Evolutionary conservation across 1,140 invertebrate genomes (phyloP), one percentile per base, ranked within the genome.

Genomic region (Anadara kagoshimensis): DNA sequence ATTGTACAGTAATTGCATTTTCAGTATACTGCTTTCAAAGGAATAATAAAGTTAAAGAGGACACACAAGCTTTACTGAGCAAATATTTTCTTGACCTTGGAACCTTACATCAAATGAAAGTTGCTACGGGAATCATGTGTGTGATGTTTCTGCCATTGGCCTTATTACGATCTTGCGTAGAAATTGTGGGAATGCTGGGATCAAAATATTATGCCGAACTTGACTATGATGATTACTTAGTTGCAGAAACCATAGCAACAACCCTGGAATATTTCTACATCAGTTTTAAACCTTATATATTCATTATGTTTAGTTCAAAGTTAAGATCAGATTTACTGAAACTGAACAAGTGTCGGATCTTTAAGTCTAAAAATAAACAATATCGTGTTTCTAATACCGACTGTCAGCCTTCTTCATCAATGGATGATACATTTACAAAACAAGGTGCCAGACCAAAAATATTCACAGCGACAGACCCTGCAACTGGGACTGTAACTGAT

Each of bases 51-150:
- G 22, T 61, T 5, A 56, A 65, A 59, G n/a, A 66, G 18, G 57
- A 70, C 20, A 45, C 78, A 36, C 57, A 76, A 36, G 59, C 64
- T 47, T 64, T 77, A 22, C 74, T 86, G 43, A 73, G 78, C 62
- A 81, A 85, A 45, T 86, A 86, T 58, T 85, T 85, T 65, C 56
- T 86, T 45, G 85, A 86, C 61, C 70, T 84, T 20, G 67, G 80
- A 61, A 67, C 83, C 0, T 64, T 86, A 0, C 24, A 73, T 36
- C 79, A 86, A 51, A 62, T 86, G 26, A 75, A 78, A 54, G 59
- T 66, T 11, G 73, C 79, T 14, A 72, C 76, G 11, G 57, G 83
- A 12, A 45, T 84, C 36, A 57, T 81, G 18, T 76, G 67, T 44
- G 41, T 80, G 18, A 56, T 76, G 56, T 83, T 78, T 62, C 45